These are phyloP conservation scores for Boloria euphrosyne DNA, from an alignment of 2,888 invertebrate species.

Conservation along the genomic window DNA sequence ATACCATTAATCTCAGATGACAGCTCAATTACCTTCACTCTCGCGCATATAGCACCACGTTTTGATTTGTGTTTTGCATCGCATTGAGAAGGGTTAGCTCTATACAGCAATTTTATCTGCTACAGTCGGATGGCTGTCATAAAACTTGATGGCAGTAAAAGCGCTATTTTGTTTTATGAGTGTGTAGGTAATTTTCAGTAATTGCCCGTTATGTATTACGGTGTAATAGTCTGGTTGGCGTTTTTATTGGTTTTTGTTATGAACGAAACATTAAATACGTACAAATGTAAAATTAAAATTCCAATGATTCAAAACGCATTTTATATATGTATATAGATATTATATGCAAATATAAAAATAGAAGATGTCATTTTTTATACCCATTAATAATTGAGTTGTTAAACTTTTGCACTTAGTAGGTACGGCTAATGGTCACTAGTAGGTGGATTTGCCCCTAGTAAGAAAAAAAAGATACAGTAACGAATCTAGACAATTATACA, in stretches of 20 bases:
- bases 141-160: slow-evolving; percentile 33
- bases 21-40: slow-evolving; percentile 69
- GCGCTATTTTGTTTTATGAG: slow-evolving; percentile 21
- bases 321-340: too few relatives aligned
- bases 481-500: too few relatives aligned
- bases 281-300: too few relatives aligned
- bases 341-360: too few relatives aligned
- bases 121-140: slow-evolving; percentile 31
- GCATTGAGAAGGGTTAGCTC: slow-evolving; percentile 35
- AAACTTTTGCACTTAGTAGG: too few relatives aligned
- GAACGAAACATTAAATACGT: not conserved
- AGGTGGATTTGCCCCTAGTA: too few relatives aligned
- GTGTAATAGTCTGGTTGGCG: slow-evolving; percentile 1
- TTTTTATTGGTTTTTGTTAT: not conserved
- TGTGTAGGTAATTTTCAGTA: slow-evolving; percentile 20
- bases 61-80: slow-evolving; percentile 53
- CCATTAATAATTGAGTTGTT: too few relatives aligned
- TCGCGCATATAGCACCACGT: slow-evolving; percentile 47
- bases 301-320: too few relatives aligned
- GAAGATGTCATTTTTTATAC: too few relatives aligned
- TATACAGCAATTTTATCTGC: slow-evolving; percentile 23
- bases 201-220: slow-evolving; percentile 8
- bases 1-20: slow-evolving; percentile 69
- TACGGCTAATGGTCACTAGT: too few relatives aligned
- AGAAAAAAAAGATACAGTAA: too few relatives aligned